Evolutionary conservation across 1,140 invertebrate genomes (phyloP), one percentile per base, ranked within the genome.

Genomic region (Drosophila pseudoananassae): DNA sequence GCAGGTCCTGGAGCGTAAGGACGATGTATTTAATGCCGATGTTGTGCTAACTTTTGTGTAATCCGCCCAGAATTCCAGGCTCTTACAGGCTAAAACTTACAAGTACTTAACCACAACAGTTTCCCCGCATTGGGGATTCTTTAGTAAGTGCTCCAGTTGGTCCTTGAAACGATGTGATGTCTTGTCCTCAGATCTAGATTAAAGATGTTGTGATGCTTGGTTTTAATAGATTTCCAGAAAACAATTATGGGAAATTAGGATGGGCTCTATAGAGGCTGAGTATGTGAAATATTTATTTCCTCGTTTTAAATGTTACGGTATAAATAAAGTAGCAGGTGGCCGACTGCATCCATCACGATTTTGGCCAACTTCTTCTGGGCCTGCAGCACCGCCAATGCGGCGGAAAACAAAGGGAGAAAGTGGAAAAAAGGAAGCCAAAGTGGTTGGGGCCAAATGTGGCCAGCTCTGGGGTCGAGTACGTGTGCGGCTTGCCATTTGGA

Each of bases 41-140:
- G 63, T 29, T n/a, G 40, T 69, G 40, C 63, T 55, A 69, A 69
- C 51, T 55, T 69, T 31, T 25, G 12, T 68, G 63, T 69, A 68
- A 68, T 38, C 63, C 29, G 43, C 25, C 6, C 47, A 47, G 49
- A 46, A 47, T 36, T 45, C 33, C 31, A 38, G 29, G 23, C 38
- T 29, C 27, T 46, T 45, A 27, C 25, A 27, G 33, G 15, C 29
- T 25, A 15, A 23, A 23, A 14, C 31, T 51, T 51, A 50, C 49
- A 4, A 50, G 47, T 33, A 33, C 61, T 29, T 55, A 38, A 23
- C 25, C 10, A 9, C 23, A 20, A n/a, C 47, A 53, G 47, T 25
- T 38, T 7, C 54, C 29, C 6, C 8, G 5, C 29, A 15, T 23
- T 8, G 9, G 15, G 14, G 43, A 5, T 15, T 56, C 23, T 15